These are phyloP conservation scores for Odobenus rosmarus DNA, from an alignment of 2,113 vertebrate species.

Conservation along the genomic window DNA sequence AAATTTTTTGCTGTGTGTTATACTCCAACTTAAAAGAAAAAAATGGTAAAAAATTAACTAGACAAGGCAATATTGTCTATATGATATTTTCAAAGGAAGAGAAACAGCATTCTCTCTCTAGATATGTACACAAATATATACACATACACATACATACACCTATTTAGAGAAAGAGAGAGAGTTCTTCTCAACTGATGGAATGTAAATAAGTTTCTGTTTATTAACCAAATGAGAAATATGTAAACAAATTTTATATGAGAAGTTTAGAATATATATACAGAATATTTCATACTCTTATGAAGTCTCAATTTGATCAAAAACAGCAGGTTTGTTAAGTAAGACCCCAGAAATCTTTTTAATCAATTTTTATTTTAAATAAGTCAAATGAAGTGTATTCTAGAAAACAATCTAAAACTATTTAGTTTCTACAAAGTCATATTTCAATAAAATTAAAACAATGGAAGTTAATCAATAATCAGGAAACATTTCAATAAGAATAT, in stretches of 20 bases:
- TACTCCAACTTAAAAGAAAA: neutral
- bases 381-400: neutral
- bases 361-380: neutral
- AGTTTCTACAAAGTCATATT: neutral
- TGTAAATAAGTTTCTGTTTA: neutral
- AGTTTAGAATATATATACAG: no score
- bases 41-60: neutral
- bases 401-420: neutral
- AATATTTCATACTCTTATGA: neutral
- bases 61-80: neutral
- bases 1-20: neutral
- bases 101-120: neutral
- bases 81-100: neutral
- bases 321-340: neutral
- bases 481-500: neutral
- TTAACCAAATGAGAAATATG: constrained; percentile 9
- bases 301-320: constrained; percentile 75
- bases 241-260: neutral
- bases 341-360: neutral
- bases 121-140: neutral
- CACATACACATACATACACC: neutral
- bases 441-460: neutral
- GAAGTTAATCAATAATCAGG: neutral
- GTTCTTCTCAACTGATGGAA: neutral
- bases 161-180: neutral